Base-by-base conservation (phyloP, 2,888 invertebrate species). In the Folsomia candida region DNA sequence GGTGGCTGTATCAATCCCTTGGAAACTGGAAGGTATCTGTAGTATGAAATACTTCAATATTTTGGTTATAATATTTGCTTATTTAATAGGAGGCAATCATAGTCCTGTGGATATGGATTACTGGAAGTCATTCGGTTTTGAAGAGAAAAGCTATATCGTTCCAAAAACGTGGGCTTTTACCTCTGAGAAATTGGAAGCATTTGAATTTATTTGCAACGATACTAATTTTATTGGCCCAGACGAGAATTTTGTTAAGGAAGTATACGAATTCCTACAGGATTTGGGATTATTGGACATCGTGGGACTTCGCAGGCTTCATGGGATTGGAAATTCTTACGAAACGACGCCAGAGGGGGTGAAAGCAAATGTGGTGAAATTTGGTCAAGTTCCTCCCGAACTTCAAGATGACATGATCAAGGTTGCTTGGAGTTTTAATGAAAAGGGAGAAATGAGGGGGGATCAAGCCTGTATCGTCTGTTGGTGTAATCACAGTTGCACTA, bases 301-400 rank as follows among this genome's bases (percentile, higher is more conserved):
- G 1, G 66, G 66, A 1, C 1, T 66, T 11, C 18, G 27, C 14
- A 9, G 54, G 22, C 4, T 65, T 2, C 20, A 2, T 9, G 2
- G 28, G 11, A 2, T 57, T 1, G 2, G 1, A 2, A 24, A 3
- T 1, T 20, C 57, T 1, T 66, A 24, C 29, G 66, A 66, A 66
- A 54, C 66, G 2, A 66, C 66, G 18, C 66, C 66, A 29, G 27
- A 54, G 14, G 54, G 66, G 3, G 9, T 14, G 1, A 27, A 22
- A 6, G 66, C 27, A 1, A 66, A 66, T 27, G 57, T 66, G 1
- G 20, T 27, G 1, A 22, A 57, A 3, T 57, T 27, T 25, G 66
- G 66, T 1, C 57, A 66, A 6, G 2, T 11, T 4, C 64, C 64
- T 2, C 22, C 28, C 6, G 11, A 9, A 3, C 2, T 25, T 9